Evolutionary conservation across 2,113 vertebrate species (phyloP).

Genomic region (Crocuta crocuta): DNA sequence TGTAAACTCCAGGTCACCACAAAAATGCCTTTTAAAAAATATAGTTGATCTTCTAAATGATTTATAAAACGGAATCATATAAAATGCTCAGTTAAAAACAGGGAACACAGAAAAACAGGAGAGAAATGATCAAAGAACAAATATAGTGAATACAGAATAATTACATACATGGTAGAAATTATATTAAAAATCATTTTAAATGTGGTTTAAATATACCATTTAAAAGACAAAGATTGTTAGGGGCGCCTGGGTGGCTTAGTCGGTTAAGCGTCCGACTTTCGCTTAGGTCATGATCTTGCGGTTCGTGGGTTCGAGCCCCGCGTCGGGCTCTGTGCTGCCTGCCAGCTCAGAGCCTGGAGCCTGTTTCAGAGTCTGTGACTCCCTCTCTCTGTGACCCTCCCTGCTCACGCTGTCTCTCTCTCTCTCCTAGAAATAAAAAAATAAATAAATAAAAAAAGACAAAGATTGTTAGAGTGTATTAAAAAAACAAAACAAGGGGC

Average conservation of each 20-base stretch:
- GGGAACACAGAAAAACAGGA: background rate
- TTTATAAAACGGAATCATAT: background rate
- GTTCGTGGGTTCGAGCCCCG: no score
- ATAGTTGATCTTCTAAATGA: background rate
- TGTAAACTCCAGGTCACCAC: background rate
- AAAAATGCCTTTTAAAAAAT: background rate
- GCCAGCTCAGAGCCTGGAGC: no score
- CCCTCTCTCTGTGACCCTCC: no score
- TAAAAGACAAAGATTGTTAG: background rate
- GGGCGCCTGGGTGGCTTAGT: no score
- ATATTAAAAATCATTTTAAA: background rate
- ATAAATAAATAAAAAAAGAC: background rate
- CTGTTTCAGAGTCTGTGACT: no score
- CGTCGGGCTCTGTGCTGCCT: no score
- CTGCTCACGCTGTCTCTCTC: no score
- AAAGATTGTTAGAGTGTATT: background rate
- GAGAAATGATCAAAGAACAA: background rate
- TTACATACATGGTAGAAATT: background rate
- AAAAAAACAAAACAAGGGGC: background rate
- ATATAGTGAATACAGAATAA: background rate
- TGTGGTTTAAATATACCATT: background rate
- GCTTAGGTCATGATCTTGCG: no score
- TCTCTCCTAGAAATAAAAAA: no score
- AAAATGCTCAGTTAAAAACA: background rate
- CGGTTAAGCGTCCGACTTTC: no score